phyloP scores from a whole-genome alignment of 1,140 invertebrate species.

The Danaus melanippus region DNA sequence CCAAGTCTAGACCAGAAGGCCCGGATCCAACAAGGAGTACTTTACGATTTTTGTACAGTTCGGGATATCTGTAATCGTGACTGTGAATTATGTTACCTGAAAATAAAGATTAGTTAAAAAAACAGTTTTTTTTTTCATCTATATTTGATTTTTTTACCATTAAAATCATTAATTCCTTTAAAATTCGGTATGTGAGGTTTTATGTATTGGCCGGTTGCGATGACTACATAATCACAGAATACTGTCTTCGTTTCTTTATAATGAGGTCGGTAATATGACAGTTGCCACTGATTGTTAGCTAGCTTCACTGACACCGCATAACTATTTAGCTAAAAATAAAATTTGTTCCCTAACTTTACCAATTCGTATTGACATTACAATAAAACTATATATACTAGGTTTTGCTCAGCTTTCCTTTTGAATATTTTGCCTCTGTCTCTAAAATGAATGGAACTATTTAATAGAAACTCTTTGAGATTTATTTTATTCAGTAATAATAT shows the following conservation, averaged over 20 bases:
- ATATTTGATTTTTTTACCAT: conserved; percentile 61
- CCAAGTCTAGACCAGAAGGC: conserved; percentile 87
- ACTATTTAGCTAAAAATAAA: conserved; percentile 58
- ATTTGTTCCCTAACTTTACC: too few species aligned
- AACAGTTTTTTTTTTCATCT: too few species aligned
- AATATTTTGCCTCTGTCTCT: too few species aligned
- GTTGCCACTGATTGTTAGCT: conserved; percentile 72
- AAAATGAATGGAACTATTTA: too few species aligned
- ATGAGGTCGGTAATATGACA: conserved; percentile 55
- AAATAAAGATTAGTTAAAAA: conserved; percentile 18
- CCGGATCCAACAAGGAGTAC: conserved; percentile 87
- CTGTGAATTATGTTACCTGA: conserved; percentile 79
- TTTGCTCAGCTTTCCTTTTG: too few species aligned
- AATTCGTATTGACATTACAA: too few species aligned
- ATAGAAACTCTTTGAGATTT: too few species aligned
- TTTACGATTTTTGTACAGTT: too few species aligned
- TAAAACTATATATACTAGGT: too few species aligned
- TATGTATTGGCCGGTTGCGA: conserved; percentile 88
- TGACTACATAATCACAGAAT: conserved; percentile 82
- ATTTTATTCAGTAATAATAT: too few species aligned
- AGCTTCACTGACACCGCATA: conserved; percentile 72
- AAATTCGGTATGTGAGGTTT: conserved; percentile 74
- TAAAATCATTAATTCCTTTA: conserved; percentile 75
- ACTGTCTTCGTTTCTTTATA: conserved; percentile 53
- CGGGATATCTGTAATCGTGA: conserved; percentile 85